Conservation (phyloP, 2,113 vertebrate species). For the Hemicordylus capensis region DNA sequence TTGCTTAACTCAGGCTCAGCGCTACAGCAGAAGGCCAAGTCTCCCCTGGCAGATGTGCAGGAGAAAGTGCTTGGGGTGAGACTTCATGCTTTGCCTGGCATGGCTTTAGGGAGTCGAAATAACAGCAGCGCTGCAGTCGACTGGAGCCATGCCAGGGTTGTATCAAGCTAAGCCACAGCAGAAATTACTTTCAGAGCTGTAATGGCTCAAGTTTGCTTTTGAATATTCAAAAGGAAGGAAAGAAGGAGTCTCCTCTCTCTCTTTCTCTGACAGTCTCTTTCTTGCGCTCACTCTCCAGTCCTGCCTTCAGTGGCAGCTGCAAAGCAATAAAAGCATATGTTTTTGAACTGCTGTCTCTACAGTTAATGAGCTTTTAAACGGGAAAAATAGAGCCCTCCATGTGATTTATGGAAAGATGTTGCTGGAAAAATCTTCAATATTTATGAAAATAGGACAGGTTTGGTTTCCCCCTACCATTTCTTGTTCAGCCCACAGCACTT, state of each 20-base stretch:
- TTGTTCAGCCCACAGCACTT: not conserved
- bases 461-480: not conserved
- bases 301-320: slow-evolving; percentile 40
- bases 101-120: slow-evolving; percentile 21
- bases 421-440: slow-evolving; percentile 27
- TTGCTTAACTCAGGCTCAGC: slow-evolving; percentile 11
- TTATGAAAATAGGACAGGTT: slow-evolving; percentile 14
- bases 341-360: slow-evolving; percentile 37
- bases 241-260: slow-evolving; percentile 39
- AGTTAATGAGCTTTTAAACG: slow-evolving; percentile 34
- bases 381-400: slow-evolving; percentile 3
- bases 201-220: slow-evolving; percentile 33
- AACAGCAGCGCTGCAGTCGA: not conserved
- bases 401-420: slow-evolving; percentile 6
- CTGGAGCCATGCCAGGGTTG: slow-evolving; percentile 36
- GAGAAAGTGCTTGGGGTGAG: not conserved
- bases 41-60: slow-evolving; percentile 21
- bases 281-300: not conserved
- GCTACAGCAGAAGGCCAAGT: not conserved
- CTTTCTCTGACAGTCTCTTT: not conserved
- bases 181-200: slow-evolving; percentile 25
- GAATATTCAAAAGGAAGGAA: slow-evolving; percentile 45
- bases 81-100: not conserved
- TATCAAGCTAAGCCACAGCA: slow-evolving; percentile 10
- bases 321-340: slow-evolving; percentile 20